Conservation (phyloP, 2,797 vertebrate species). For the Sebastes kiyomatsui region DNA sequence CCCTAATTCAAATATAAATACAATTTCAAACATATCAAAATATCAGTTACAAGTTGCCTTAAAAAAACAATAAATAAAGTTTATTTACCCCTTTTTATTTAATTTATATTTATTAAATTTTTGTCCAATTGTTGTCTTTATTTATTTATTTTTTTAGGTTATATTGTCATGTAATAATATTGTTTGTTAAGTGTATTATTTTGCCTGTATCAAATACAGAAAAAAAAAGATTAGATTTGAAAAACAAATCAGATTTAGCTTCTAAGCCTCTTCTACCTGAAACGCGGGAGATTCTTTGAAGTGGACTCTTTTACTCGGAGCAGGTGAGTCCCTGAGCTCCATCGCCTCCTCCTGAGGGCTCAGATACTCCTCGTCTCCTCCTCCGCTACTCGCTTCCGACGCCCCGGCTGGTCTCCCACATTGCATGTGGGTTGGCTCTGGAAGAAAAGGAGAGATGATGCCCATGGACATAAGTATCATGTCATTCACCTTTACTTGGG, state of each 20-base stretch:
- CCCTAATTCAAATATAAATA: too few relatives aligned
- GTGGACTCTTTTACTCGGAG: constrained; percentile 62
- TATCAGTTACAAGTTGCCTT: neutral
- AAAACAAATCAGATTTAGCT: neutral
- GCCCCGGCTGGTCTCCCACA: constrained; percentile 56
- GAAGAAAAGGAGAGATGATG: neutral
- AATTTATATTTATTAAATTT: too few relatives aligned
- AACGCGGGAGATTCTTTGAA: constrained; percentile 89
- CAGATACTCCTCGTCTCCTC: constrained; percentile 86
- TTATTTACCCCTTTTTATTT: too few relatives aligned
- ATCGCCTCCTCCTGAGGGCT: constrained; percentile 90
- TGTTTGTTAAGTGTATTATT: too few relatives aligned
- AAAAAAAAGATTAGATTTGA: too few relatives aligned
- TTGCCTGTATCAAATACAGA: accelerated
- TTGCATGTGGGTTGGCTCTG: constrained; percentile 69
- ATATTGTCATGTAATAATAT: too few relatives aligned
- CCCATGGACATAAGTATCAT: neutral
- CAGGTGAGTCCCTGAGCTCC: constrained; percentile 75
- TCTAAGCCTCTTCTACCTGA: constrained; percentile 81
- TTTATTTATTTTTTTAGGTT: too few relatives aligned
- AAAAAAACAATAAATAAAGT: too few relatives aligned
- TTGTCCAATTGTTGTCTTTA: too few relatives aligned
- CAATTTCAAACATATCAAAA: too few relatives aligned
- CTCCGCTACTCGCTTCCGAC: constrained; percentile 46
- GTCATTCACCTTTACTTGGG: constrained; percentile 14